These are phyloP conservation scores for Agonopterix alstromeriana DNA, from an alignment of 2,888 invertebrate species.

Conservation along the genomic window DNA sequence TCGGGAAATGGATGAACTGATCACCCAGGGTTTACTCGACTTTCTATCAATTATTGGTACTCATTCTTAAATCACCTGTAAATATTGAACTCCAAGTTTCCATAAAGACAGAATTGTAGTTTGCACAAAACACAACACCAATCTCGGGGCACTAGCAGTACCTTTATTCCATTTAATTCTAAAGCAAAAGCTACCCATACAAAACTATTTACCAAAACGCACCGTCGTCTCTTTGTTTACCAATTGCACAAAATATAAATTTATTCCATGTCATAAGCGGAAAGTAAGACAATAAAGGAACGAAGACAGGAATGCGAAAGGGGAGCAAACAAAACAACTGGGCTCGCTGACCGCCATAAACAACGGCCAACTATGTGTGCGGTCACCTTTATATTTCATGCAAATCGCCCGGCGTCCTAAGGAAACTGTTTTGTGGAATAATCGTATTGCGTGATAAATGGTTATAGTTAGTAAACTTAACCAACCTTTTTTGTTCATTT, in stretches of 20 bases:
- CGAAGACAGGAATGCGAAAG: conserved; percentile 65
- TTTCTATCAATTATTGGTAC: too few relatives aligned
- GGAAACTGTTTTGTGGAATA: conserved; percentile 43
- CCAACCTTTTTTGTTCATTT: conserved; percentile 7
- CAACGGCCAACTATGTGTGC: conserved; percentile 66
- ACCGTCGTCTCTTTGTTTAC: conserved; percentile 1
- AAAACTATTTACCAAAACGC: background rate
- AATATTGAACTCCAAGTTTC: too few relatives aligned
- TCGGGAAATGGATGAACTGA: too few relatives aligned
- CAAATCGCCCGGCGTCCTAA: conserved; percentile 46
- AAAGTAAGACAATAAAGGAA: conserved; percentile 72
- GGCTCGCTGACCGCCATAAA: conserved; percentile 67
- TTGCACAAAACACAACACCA: too few relatives aligned
- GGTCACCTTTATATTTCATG: conserved; percentile 76
- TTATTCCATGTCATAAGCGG: conserved; percentile 48
- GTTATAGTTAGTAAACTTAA: conserved; percentile 14
- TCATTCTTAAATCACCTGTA: too few relatives aligned
- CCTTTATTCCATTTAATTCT: background rate
- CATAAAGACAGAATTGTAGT: too few relatives aligned
- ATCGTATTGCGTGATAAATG: conserved; percentile 45
- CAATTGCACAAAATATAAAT: conserved; percentile 4
- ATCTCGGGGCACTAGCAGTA: too few relatives aligned
- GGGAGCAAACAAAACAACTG: conserved; percentile 47
- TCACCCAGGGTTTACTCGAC: too few relatives aligned
- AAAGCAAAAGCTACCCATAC: background rate